A percentile compares a stretch with the other conserved stretches of the same genome.
Evolutionary conservation across 2,797 vertebrate genomes (phyloP).

Genomic region (Rhinoraja longicauda): DNA sequence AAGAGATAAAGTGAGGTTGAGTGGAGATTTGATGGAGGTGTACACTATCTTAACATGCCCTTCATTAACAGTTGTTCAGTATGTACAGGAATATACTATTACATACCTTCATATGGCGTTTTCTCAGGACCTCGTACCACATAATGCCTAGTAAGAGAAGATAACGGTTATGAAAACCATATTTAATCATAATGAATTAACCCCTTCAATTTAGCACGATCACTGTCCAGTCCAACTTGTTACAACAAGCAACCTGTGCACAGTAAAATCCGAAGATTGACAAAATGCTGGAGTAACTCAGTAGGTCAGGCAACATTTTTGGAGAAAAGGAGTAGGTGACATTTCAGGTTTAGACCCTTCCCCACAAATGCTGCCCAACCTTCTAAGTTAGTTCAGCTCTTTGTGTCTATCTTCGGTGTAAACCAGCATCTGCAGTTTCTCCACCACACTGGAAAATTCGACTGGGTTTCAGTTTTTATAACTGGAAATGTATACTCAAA

Average conservation of each 20-base stretch:
- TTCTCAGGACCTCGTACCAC: conserved; percentile 92
- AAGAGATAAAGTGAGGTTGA: too few relatives aligned
- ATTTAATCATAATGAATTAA: not conserved
- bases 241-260: not conserved
- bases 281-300: too few relatives aligned
- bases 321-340: too few relatives aligned
- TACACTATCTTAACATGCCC: not conserved
- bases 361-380: too few relatives aligned
- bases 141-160: conserved; percentile 75
- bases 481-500: not conserved
- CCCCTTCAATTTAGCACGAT: not conserved
- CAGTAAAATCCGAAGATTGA: too few relatives aligned
- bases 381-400: too few relatives aligned
- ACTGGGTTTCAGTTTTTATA: not conserved
- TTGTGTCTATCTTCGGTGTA: too few relatives aligned
- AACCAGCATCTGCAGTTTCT: too few relatives aligned
- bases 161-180: not conserved
- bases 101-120: conserved; percentile 88
- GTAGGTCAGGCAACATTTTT: too few relatives aligned
- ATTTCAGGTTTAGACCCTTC: too few relatives aligned
- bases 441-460: too few relatives aligned
- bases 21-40: too few relatives aligned
- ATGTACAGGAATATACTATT: not conserved
- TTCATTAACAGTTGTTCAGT: not conserved
- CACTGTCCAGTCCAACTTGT: not conserved